Evolutionary conservation across 2,797 vertebrate species (phyloP).

Genomic region (Chelon auratus): DNA sequence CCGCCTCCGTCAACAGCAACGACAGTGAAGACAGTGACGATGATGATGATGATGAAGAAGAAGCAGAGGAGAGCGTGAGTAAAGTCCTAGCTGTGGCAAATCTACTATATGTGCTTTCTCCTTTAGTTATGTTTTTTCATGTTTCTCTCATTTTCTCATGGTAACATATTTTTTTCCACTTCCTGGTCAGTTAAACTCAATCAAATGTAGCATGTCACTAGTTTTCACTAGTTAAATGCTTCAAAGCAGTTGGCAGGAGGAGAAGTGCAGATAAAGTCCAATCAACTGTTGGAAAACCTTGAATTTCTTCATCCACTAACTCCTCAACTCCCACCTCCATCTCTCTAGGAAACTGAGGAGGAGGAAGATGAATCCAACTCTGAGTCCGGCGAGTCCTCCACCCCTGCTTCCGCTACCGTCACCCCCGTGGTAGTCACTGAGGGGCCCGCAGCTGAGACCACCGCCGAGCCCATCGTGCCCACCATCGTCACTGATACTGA

Average conservation of each 20-base stretch:
- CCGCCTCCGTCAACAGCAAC: conserved; percentile 51
- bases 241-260: too few species aligned
- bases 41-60: conserved; percentile 53
- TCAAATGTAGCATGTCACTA: too few species aligned
- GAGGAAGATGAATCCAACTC: conserved; percentile 68
- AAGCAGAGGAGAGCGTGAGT: conserved; percentile 74
- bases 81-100: not conserved
- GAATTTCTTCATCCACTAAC: not conserved
- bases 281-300: not conserved
- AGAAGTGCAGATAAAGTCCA: too few species aligned
- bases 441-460: conserved; percentile 57
- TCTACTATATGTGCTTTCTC: not conserved
- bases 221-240: not conserved
- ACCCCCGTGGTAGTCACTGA: conserved; percentile 52
- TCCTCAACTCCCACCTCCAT: not conserved
- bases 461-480: conserved; percentile 60
- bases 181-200: too few species aligned
- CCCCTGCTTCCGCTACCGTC: conserved; percentile 43
- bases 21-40: conserved; percentile 57
- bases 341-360: conserved; percentile 64
- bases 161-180: too few species aligned
- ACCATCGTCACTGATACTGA: conserved; percentile 68
- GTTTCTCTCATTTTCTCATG: not conserved
- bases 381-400: conserved; percentile 78
- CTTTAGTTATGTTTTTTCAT: not conserved